Evolutionary conservation across 2,797 vertebrate species (phyloP), one percentile per base, ranked within the genome.

Genomic region (Spheniscus humboldti): DNA sequence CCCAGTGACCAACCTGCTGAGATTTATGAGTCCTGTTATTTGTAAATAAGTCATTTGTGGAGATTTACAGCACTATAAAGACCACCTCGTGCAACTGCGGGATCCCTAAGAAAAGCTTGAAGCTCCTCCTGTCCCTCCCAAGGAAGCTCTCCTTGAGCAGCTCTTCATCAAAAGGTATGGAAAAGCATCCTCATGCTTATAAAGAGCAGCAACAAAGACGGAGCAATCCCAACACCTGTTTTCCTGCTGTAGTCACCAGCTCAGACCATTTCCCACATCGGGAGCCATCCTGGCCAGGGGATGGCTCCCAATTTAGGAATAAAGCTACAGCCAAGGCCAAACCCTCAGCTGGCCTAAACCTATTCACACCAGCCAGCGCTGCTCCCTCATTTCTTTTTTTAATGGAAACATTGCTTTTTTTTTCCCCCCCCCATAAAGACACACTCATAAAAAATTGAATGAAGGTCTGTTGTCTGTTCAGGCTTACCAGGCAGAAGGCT

Each of bases 81-180:
- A 39, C n/a, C 73, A 39, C 19, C 35, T 3, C 0, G 0, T 6
- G 31, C 59, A 22, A 5, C 2, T 4, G 17, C 0, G 2, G 27
- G 39, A 41, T 11, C 24, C 43, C 75, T 23, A 0, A 0, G 0
- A 22, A 67, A 20, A 59, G 24, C 41, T 0, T 6, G 18, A 14
- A 19, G 77, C 20, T 62, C 31, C 18, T n/a, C 13, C 33, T 4
- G 8, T 11, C 24, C 30, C 50, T 41, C 7, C 17, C 48, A 31
- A 25, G 28, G 33, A 52, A 16, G 22, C 11, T 56, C 41, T 63
- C 64, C 73, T n/a, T 19, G 28, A 37, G 56, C 71, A 62, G 17
- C 71, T 63, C 64, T 33, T 52, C 31, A 20, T 18, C 31, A 47
- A 17, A 45, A 50, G 37, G 50, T 37, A 35, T 0, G 4, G 45